A percentile compares a stretch with the other conserved stretches of the same genome.
Conservation (phyloP, 2,888 invertebrate genomes). For the Amphipoea lucens region DNA sequence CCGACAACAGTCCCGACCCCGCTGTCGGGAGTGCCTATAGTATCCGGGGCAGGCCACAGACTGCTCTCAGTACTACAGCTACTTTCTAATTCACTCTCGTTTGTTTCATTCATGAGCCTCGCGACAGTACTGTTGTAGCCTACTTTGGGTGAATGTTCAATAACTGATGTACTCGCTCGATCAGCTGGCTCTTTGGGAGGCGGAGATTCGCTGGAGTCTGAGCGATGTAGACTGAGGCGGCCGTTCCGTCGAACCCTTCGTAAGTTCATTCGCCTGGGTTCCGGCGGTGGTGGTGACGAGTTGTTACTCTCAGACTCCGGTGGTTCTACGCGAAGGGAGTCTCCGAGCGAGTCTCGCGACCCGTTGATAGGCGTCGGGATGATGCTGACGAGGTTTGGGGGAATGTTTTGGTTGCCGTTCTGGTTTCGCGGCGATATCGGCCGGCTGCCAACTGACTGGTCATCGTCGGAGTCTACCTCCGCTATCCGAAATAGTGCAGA, state of each 20-base stretch:
- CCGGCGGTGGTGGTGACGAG: conserved; percentile 74
- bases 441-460: conserved; percentile 85
- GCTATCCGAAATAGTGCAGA: conserved; percentile 87
- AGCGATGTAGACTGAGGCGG: conserved; percentile 76
- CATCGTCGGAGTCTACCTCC: conserved; percentile 92
- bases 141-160: conserved; percentile 75
- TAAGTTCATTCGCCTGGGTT: conserved; percentile 74
- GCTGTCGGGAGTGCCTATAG: conserved; percentile 82
- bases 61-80: conserved; percentile 86
- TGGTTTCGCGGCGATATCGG: conserved; percentile 83
- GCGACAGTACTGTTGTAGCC: conserved; percentile 82
- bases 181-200: conserved; percentile 78
- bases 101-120: conserved; percentile 87
- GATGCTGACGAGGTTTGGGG: conserved; percentile 88
- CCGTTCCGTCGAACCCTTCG: conserved; percentile 80
- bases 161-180: conserved; percentile 72
- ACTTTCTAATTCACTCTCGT: conserved; percentile 88
- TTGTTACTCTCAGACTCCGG: conserved; percentile 74
- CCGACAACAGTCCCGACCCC: conserved; percentile 82
- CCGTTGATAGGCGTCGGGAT: conserved; percentile 91
- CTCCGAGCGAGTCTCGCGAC: conserved; percentile 85
- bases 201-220: conserved; percentile 86
- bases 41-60: conserved; percentile 75
- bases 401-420: conserved; percentile 74
- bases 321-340: conserved; percentile 79